Conservation (phyloP, 2,888 invertebrate genomes). For the Sphinx pinastri region DNA sequence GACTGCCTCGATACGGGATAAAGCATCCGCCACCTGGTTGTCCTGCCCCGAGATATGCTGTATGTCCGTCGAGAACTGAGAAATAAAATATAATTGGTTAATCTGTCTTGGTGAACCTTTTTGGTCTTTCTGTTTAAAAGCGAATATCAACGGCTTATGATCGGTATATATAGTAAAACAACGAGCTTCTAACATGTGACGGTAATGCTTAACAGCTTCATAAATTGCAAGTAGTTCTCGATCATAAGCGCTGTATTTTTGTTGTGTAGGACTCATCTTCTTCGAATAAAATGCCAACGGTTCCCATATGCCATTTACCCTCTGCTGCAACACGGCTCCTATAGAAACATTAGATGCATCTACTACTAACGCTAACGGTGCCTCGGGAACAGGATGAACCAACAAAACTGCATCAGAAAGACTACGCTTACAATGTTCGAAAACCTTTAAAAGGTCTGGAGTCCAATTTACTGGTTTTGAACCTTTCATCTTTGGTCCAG, state of each 20-base stretch:
- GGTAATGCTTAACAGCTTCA: not conserved
- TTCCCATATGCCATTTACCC: not conserved
- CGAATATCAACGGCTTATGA: not conserved
- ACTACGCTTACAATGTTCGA: conserved; percentile 43
- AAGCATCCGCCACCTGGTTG: not conserved
- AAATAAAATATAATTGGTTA: not conserved
- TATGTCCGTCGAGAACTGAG: not conserved
- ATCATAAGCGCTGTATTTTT: not conserved
- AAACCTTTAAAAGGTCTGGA: conserved; percentile 33
- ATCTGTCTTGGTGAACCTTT: not conserved
- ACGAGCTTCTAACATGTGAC: not conserved
- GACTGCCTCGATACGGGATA: not conserved
- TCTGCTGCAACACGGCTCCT: not conserved
- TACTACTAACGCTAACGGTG: conserved; percentile 42
- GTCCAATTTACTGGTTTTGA: conserved; percentile 40
- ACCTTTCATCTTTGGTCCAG: conserved; percentile 44
- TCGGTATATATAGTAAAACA: not conserved
- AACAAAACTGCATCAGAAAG: conserved; percentile 48
- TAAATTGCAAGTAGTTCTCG: not conserved
- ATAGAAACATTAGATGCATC: not conserved
- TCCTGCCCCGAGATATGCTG: not conserved
- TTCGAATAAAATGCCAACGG: not conserved
- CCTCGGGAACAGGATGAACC: conserved; percentile 47
- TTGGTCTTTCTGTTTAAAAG: not conserved
- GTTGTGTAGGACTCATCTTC: not conserved